These are phyloP conservation scores for Mesaphorura yosii DNA, from an alignment of 1,140 invertebrate species.

Conservation along the genomic window DNA sequence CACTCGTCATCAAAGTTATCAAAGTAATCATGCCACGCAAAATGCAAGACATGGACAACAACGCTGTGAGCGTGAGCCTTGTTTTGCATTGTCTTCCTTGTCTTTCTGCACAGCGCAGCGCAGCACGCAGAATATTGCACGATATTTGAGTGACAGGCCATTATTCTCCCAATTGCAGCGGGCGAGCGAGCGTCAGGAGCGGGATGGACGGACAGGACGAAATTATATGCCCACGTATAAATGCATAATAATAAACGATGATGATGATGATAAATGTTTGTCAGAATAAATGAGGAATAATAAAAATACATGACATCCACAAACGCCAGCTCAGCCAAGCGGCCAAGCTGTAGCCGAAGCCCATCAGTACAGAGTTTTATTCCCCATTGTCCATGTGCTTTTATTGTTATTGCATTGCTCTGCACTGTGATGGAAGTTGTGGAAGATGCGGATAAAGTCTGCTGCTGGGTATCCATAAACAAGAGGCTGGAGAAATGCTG, in stretches of 20 bases:
- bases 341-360: neutral
- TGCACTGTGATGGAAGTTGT: neutral
- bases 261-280: neutral
- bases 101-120: neutral
- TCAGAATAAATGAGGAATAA: neutral
- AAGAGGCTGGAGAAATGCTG: neutral
- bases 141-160: too few relatives aligned
- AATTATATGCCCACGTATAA: neutral
- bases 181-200: too few relatives aligned
- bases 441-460: too few relatives aligned
- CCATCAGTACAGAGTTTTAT: neutral
- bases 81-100: neutral
- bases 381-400: neutral
- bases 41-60: too few relatives aligned
- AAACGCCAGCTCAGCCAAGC: too few relatives aligned
- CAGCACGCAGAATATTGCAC: neutral
- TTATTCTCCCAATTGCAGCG: neutral
- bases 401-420: neutral
- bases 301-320: neutral
- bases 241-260: neutral
- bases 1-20: too few relatives aligned
- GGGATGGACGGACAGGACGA: neutral
- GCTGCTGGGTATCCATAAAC: neutral
- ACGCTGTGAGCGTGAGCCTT: too few relatives aligned
- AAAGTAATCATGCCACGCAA: too few relatives aligned